phyloP scores from a whole-genome alignment of 2,797 vertebrate species.

The Phalanger gymnotis region DNA sequence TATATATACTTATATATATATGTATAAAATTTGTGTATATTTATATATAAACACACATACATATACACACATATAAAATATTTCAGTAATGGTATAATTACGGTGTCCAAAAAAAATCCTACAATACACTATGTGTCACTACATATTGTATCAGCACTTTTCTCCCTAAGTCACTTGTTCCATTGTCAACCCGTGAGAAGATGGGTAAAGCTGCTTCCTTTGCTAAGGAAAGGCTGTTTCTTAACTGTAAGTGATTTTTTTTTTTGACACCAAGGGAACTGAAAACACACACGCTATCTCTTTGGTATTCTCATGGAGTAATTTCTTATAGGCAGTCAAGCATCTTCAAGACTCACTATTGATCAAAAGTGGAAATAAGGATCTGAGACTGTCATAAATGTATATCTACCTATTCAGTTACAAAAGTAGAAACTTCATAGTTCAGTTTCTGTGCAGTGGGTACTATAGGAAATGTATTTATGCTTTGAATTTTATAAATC shows the following conservation, averaged over 20 bases:
- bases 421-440: neutral
- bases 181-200: neutral
- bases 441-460: neutral
- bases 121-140: neutral
- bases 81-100: neutral
- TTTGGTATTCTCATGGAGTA: slow-evolving; percentile 14
- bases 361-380: slow-evolving; percentile 32
- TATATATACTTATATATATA: too few relatives aligned
- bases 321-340: slow-evolving; percentile 19
- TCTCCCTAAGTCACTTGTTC: neutral
- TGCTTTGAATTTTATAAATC: slow-evolving; percentile 32
- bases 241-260: neutral
- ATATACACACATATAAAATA: neutral
- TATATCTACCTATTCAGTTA: neutral
- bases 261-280: slow-evolving; percentile 28
- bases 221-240: neutral
- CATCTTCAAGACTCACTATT: slow-evolving; percentile 27
- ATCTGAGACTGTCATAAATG: neutral
- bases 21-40: too few relatives aligned
- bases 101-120: neutral
- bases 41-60: too few relatives aligned
- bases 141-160: neutral
- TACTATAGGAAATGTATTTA: slow-evolving; percentile 6
- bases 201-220: neutral
- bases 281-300: neutral